Percentiles rank a stretch among this genome's conserved stretches.
phyloP scores from a whole-genome alignment of 2,888 invertebrate genomes.

The Chymomyza fuscimana region DNA sequence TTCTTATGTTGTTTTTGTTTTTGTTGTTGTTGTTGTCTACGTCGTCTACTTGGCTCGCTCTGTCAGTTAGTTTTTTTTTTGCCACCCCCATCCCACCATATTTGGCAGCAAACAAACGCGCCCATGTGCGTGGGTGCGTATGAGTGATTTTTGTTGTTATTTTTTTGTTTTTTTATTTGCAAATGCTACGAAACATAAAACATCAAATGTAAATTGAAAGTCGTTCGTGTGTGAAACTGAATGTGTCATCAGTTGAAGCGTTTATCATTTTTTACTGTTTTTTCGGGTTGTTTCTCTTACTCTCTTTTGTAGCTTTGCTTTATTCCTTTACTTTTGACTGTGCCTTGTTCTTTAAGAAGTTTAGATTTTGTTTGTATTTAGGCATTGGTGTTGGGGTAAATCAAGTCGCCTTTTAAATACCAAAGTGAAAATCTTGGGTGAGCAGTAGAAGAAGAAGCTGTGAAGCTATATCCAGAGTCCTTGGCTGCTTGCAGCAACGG shows the following conservation, averaged over 20 bases:
- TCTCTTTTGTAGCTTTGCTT: neutral
- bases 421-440: neutral
- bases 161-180: slow-evolving; percentile 31
- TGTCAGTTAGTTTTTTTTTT: slow-evolving; percentile 25
- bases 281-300: slow-evolving; percentile 1
- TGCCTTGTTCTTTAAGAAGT: slow-evolving; percentile 59
- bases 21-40: slow-evolving; percentile 18
- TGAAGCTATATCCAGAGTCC: neutral
- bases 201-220: slow-evolving; percentile 76
- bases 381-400: slow-evolving; percentile 31
- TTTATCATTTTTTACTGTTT: slow-evolving; percentile 73
- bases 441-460: slow-evolving; percentile 4
- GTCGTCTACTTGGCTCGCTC: slow-evolving; percentile 26
- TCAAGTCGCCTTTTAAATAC: slow-evolving; percentile 67
- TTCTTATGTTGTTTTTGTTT: slow-evolving; percentile 6
- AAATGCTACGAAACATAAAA: slow-evolving; percentile 72
- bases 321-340: neutral
- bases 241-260: slow-evolving; percentile 75
- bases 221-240: slow-evolving; percentile 77
- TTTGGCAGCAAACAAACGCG: neutral
- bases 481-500: neutral
- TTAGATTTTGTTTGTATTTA: slow-evolving; percentile 51
- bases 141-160: slow-evolving; percentile 62
- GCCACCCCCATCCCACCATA: slow-evolving; percentile 6
- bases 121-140: slow-evolving; percentile 69